phyloP scores from a whole-genome alignment of 2,797 vertebrate species.

The Malurus leucopterus region DNA sequence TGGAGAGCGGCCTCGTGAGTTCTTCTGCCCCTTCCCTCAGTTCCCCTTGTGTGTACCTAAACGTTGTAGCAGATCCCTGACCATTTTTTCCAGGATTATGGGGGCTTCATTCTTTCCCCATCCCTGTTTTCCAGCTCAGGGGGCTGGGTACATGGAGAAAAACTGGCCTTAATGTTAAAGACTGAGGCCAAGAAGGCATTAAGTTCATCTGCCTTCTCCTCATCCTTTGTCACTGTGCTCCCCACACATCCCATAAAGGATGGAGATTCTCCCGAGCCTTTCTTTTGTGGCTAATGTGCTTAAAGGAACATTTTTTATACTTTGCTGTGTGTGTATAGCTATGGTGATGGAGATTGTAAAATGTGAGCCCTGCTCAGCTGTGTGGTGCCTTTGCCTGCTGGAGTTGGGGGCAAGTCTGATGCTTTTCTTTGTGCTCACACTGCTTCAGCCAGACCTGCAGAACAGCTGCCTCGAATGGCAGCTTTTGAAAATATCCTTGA shows the following conservation, averaged over 20 bases:
- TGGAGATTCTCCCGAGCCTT: neutral
- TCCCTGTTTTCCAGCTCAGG: neutral
- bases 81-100: neutral
- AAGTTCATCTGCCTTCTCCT: neutral
- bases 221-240: neutral
- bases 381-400: neutral
- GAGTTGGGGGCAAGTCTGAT: neutral
- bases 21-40: neutral
- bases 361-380: fast-evolving
- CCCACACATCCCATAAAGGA: neutral
- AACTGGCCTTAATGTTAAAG: neutral
- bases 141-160: neutral
- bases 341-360: neutral
- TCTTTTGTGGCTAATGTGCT: neutral
- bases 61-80: neutral
- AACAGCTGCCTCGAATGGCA: neutral
- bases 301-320: neutral
- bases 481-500: neutral
- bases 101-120: neutral
- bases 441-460: neutral
- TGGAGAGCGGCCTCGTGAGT: neutral
- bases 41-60: neutral
- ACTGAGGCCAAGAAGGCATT: neutral
- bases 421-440: neutral
- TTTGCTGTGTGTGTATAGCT: neutral